Percentiles rank a stretch among this genome's conserved stretches.
These are phyloP conservation scores for human DNA, from an alignment of 2,113 vertebrate species.

Conservation along the genomic window DNA sequence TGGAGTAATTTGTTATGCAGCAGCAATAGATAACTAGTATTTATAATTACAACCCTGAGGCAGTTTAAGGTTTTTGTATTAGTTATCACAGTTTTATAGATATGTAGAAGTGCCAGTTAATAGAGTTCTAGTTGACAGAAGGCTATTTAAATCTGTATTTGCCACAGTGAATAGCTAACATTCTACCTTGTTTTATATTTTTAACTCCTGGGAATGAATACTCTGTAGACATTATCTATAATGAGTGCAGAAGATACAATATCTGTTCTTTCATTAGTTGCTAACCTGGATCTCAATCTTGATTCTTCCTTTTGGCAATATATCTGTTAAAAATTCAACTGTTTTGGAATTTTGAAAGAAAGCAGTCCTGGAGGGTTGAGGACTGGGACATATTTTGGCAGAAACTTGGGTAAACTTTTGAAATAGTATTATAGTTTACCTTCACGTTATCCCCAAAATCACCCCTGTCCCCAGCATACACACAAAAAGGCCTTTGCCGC, in stretches of 20 bases:
- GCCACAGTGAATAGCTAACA: neutral
- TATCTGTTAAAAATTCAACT: neutral
- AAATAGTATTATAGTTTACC: neutral
- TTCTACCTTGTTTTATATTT: neutral
- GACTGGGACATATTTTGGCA: neutral
- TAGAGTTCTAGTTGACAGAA: slow-evolving; percentile 16
- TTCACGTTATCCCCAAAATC: neutral
- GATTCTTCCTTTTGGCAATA: neutral
- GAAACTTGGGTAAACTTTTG: neutral
- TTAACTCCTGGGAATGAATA: neutral
- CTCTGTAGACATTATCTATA: neutral
- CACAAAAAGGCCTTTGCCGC: neutral
- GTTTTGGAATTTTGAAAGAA: slow-evolving; percentile 1
- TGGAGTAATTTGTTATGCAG: slow-evolving; percentile 5
- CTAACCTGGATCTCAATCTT: neutral
- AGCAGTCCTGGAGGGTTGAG: neutral
- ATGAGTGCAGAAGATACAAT: neutral
- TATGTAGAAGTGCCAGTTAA: neutral
- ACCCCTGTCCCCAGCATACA: neutral
- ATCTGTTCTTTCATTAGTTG: neutral
- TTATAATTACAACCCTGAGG: neutral
- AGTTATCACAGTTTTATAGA: neutral
- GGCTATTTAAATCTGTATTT: slow-evolving; percentile 6
- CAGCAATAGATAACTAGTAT: neutral
- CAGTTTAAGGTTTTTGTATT: neutral